Evolutionary conservation across 2,888 invertebrate genomes (phyloP).

Genomic region (Drosophila merina): DNA sequence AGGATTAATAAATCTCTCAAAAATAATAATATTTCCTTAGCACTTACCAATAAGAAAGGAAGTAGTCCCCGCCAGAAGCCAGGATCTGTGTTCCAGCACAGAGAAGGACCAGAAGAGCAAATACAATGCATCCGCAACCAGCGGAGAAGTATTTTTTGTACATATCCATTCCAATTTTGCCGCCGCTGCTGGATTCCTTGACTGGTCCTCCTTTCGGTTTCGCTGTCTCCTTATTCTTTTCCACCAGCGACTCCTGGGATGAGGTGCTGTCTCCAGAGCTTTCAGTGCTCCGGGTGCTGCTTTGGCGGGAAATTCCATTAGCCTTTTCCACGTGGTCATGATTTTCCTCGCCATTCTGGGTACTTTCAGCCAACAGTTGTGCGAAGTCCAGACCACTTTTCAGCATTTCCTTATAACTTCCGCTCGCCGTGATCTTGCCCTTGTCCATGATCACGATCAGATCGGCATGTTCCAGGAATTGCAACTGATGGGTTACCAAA

Average conservation of each 20-base stretch:
- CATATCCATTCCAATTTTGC: conserved; percentile 86
- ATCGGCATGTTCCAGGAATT: conserved; percentile 89
- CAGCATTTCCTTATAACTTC: conserved; percentile 89
- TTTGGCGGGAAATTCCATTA: conserved; percentile 61
- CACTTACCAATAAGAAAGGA: conserved; percentile 89
- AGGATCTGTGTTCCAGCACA: conserved; percentile 88
- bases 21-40: background rate
- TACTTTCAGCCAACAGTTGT: conserved; percentile 86
- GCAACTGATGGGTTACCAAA: conserved; percentile 93
- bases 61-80: conserved; percentile 91
- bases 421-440: conserved; percentile 85
- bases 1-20: background rate
- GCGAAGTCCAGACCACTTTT: conserved; percentile 91
- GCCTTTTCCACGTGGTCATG: conserved; percentile 18
- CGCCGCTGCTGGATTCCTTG: conserved; percentile 86
- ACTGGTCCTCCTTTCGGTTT: conserved; percentile 63
- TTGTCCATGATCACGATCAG: conserved; percentile 83
- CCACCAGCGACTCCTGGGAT: conserved; percentile 85
- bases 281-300: conserved; percentile 65
- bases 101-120: conserved; percentile 86
- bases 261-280: conserved; percentile 55
- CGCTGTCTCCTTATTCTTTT: conserved; percentile 52
- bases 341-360: conserved; percentile 45
- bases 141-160: conserved; percentile 89
- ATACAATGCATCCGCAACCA: conserved; percentile 87